Conservation (phyloP, 2,113 vertebrate genomes). For the Xiphophorus maculatus region DNA sequence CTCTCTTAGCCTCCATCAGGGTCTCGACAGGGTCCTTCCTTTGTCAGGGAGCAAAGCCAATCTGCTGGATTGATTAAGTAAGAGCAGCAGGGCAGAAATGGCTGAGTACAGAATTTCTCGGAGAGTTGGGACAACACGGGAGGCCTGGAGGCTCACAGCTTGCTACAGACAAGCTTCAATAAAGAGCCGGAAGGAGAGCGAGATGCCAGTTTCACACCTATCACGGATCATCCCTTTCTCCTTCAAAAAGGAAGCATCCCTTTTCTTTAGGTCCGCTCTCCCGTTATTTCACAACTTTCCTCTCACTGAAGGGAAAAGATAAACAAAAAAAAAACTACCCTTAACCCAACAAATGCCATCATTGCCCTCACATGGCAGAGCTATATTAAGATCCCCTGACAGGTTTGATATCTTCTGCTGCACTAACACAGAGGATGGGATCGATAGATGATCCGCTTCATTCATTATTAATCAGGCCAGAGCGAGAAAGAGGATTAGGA, state of each 20-base stretch:
- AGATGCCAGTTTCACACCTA: constrained; percentile 57
- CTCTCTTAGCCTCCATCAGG: constrained; percentile 71
- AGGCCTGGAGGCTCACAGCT: constrained; percentile 42
- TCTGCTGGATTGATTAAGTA: constrained; percentile 76
- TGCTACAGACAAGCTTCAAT: constrained; percentile 34
- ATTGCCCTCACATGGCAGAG: constrained; percentile 29
- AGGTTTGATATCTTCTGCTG: constrained; percentile 77
- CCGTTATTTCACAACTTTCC: constrained; percentile 16
- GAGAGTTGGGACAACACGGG: constrained; percentile 43
- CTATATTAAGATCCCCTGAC: constrained; percentile 74
- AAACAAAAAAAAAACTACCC: constrained; percentile 11
- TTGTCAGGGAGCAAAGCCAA: constrained; percentile 75
- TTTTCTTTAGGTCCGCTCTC: constrained; percentile 38
- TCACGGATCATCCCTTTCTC: constrained; percentile 64
- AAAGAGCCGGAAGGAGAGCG: constrained; percentile 45
- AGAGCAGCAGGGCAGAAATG: constrained; percentile 70
- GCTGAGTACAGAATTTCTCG: constrained; percentile 69
- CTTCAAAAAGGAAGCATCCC: constrained; percentile 38
- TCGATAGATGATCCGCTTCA: constrained; percentile 80
- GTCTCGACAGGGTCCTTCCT: constrained; percentile 74
- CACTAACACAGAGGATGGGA: constrained; percentile 73
- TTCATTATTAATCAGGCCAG: constrained; percentile 80
- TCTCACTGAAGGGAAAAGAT: neutral
- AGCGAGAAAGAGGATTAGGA: constrained; percentile 59
- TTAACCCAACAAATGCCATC: constrained; percentile 44